Evolutionary conservation across 2,888 invertebrate genomes (phyloP), one percentile per base, ranked within the genome.

Genomic region (Pardosa pseudoannulata): DNA sequence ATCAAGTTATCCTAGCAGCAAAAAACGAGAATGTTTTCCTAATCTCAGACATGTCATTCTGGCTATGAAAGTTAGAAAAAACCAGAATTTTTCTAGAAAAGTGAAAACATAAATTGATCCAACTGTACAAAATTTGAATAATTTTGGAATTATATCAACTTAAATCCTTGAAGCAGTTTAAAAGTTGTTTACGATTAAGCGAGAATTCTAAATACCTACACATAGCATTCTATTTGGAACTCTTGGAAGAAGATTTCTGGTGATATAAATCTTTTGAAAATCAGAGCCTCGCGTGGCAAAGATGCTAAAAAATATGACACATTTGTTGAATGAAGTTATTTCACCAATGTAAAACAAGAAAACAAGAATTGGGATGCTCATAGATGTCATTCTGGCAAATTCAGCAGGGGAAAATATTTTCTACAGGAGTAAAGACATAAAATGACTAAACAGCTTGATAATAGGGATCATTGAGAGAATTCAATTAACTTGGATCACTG

Each of bases 181-280:
- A 56, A 6, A 23, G 19, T 56, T 56, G 56, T 56, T 56, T 56
- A 56, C 56, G 56, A 56, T 56, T 56, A 56, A 56, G 1, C 19
- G 23, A 23, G 23, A 56, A 56, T 6, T 56, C 5, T 56, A 16
- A 23, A 19, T 5, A 56, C 16, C 1, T 16, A 19, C 7, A 56
- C 23, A 11, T 11, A 19, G 23, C 56, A 1, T 56, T 56, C 56
- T 23, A 46, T 46, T 1, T 5, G 23, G 23, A 23, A 19, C 1
- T 56, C 5, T 19, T 23, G n/a, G 6, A 23, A 16, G 56, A 56
- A 23, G n/a, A 56, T 56, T 56, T 11, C 11, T 23, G 16, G 19
- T 23, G 5, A 56, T 56, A 56, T 11, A 19, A n/a, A 56, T 56
- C 56, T 23, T 56, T 56, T 56, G 56, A 56, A 56, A 23, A 23